Evolutionary conservation across 2,113 vertebrate genomes (phyloP).

Genomic region (Nematolebias whitei): DNA sequence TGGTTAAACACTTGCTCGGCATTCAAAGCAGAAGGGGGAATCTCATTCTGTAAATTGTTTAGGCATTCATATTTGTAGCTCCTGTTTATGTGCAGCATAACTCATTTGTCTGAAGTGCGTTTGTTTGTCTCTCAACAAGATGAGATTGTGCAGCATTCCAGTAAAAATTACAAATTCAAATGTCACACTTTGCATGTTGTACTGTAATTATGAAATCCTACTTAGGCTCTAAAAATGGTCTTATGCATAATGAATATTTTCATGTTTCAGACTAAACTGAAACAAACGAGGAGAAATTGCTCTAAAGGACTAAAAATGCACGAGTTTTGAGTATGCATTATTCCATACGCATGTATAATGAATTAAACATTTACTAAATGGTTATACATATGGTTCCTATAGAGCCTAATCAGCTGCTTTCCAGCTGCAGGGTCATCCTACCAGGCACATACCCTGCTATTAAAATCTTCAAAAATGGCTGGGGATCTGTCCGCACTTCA

Average conservation of each 20-base stretch:
- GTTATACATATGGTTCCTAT: background rate
- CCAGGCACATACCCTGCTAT: constrained; percentile 10
- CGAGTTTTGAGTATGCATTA: background rate
- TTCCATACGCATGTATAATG: background rate
- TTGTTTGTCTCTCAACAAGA: constrained; percentile 28
- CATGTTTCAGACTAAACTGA: constrained; percentile 35
- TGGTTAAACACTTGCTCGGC: constrained; percentile 55
- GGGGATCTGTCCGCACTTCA: background rate
- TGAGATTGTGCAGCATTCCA: constrained; percentile 20
- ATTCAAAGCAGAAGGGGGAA: constrained; percentile 24
- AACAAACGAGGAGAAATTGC: constrained; percentile 23
- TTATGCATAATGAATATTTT: constrained; percentile 53
- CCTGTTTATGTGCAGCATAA: constrained; percentile 29
- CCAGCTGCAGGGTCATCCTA: constrained; percentile 20
- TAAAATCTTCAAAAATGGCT: constrained; percentile 23
- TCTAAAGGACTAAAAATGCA: background rate
- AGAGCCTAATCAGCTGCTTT: background rate
- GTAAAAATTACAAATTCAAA: constrained; percentile 54
- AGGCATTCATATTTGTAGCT: constrained; percentile 34
- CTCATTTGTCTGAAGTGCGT: constrained; percentile 26
- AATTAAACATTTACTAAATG: background rate
- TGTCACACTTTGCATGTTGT: constrained; percentile 48
- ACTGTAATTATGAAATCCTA: constrained; percentile 50
- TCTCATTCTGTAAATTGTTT: constrained; percentile 44
- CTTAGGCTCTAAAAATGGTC: constrained; percentile 43